These are phyloP conservation scores for Isaurus tuberculatus DNA, from an alignment of 92 coral and sea anemone genomes.

Conservation along the genomic window DNA sequence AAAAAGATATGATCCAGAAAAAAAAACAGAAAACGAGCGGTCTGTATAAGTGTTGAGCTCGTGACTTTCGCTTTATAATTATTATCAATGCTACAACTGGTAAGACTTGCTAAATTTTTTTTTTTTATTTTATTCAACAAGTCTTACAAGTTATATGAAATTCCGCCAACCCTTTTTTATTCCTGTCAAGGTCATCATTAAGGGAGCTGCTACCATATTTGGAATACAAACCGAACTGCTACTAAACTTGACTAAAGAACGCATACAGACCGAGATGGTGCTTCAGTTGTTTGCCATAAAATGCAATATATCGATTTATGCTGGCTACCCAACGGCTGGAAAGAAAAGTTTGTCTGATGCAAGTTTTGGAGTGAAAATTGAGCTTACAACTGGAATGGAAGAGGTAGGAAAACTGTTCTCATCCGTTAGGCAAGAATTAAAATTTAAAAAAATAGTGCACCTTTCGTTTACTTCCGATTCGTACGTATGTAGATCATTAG, in stretches of 20 bases:
- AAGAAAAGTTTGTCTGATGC: conserved; percentile 8
- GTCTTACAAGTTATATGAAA: not conserved
- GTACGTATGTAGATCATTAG: too few relatives aligned
- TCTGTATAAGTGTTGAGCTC: too few relatives aligned
- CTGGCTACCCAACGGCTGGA: conserved; percentile 28
- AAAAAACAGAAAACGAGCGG: too few relatives aligned
- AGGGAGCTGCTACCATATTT: conserved; percentile 23
- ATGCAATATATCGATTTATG: conserved; percentile 31
- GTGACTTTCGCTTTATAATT: too few relatives aligned
- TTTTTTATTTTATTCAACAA: not conserved
- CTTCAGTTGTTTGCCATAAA: conserved; percentile 31
- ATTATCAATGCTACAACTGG: too few relatives aligned
- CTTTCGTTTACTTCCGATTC: too few relatives aligned
- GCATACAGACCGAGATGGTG: conserved; percentile 26
- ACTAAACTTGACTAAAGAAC: conserved; percentile 31
- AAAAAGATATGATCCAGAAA: too few relatives aligned
- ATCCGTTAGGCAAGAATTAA: too few relatives aligned
- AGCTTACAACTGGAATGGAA: conserved; percentile 28
- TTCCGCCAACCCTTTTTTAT: not conserved
- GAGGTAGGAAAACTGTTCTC: not conserved
- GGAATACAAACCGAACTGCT: conserved; percentile 33
- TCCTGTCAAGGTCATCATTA: conserved; percentile 2
- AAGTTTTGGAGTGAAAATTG: conserved; percentile 37
- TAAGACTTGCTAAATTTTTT: too few relatives aligned
- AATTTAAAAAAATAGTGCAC: too few relatives aligned